phyloP scores from a whole-genome alignment of 2,797 vertebrate species.

The Gymnoscopelus microlampas region DNA sequence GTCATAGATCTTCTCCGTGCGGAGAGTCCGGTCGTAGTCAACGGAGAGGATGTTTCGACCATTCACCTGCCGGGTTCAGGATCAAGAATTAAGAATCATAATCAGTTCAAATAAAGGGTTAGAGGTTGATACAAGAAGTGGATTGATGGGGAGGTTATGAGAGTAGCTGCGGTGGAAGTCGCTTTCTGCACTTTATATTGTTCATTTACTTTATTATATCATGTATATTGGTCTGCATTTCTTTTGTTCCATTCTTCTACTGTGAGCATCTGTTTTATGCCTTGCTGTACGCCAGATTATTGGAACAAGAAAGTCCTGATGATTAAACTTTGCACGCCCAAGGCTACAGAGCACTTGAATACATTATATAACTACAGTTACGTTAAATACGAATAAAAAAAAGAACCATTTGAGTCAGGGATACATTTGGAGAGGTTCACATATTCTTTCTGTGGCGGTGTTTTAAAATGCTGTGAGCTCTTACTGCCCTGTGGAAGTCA shows the following conservation, averaged over 20 bases:
- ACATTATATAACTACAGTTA: background rate
- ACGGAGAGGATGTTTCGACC: slow-evolving; percentile 98
- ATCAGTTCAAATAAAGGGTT: too few species aligned
- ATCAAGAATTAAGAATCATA: too few species aligned
- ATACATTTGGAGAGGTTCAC: background rate
- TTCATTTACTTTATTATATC: too few species aligned
- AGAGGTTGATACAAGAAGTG: too few species aligned
- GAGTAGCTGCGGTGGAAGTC: too few species aligned
- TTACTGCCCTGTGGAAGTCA: slow-evolving; percentile 79
- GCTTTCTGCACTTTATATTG: too few species aligned
- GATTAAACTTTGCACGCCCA: background rate
- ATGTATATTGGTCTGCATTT: too few species aligned
- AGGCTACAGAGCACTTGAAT: background rate
- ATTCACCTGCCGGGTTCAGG: slow-evolving; percentile 86
- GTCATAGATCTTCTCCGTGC: slow-evolving; percentile 99
- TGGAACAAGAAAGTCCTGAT: too few species aligned
- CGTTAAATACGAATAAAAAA: slow-evolving; percentile 48
- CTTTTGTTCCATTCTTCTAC: too few species aligned
- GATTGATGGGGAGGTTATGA: too few species aligned
- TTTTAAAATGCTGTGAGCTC: slow-evolving; percentile 72
- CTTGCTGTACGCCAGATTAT: too few species aligned
- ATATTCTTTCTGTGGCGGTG: slow-evolving; percentile 22
- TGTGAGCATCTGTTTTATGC: too few species aligned
- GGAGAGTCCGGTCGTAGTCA: slow-evolving; percentile 95
- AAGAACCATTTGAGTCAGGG: slow-evolving; percentile 26